Base-by-base conservation (phyloP, 2,797 vertebrate species). In the Galago senegalensis region DNA sequence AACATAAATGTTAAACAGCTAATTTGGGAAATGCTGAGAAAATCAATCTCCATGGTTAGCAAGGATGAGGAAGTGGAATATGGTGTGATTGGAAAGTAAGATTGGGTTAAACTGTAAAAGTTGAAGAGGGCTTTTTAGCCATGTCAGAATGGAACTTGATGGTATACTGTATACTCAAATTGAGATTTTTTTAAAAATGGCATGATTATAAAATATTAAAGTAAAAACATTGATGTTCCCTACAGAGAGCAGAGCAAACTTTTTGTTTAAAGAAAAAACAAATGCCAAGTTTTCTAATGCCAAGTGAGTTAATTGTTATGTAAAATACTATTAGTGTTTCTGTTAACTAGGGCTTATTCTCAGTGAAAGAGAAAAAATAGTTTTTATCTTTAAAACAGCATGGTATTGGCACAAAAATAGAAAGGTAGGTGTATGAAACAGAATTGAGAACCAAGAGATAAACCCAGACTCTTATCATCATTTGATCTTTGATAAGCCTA, bases 251-350 rank as follows among this genome's bases (percentile, higher is more conserved):
- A 95, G 37, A 92, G n/a, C 29, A 95, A 95, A 91, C 1, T 72
- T 83, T 90, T 88, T 75, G 63, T 93, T 89, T 81, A 91, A 82
- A 96, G 56, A 96, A 91, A 91, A 34, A 63, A 0, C 61, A 96
- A 94, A 96, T 92, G 61, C 21, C 72, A 89, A 87, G 65, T 94
- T 94, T 95, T 81, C 73, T 89, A 91, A 91, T 31, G 81, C 87
- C 83, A 93, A 95, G 29, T 70, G 31, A 77, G 58, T 76, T 89
- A 87, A 85, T 81, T 96, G 58, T 96, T 95, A 94, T 80, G 27
- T 86, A 94, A 93, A 94, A 90, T 14, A 1, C 21, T 80, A 9
- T 77, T 92, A 53, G 20, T 94, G 27, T 89, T 95, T 96, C 69
- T 96, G 73, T 88, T 92, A 91, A 91, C 49, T 89, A 65, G 40